A percentile compares a stretch with the other conserved stretches of the same genome.
phyloP scores from a whole-genome alignment of 2,113 vertebrate genomes.

The Camelus dromedarius region DNA sequence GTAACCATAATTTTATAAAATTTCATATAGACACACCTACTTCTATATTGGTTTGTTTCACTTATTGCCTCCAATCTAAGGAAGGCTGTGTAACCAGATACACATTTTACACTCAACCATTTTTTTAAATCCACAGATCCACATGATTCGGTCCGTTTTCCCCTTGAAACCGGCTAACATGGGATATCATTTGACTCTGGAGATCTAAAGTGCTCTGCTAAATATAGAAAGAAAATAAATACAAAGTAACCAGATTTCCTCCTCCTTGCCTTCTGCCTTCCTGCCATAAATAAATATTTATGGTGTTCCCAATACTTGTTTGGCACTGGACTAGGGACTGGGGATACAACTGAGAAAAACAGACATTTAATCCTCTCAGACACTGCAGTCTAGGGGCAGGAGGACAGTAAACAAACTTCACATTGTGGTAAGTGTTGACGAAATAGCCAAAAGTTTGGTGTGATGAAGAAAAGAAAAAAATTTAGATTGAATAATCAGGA shows the following conservation, averaged over 20 bases:
- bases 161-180: background rate
- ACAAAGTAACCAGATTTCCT: background rate
- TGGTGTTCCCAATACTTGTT: background rate
- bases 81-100: background rate
- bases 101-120: background rate
- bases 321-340: background rate
- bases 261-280: background rate
- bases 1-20: background rate
- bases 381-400: background rate
- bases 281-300: constrained; percentile 8
- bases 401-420: background rate
- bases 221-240: background rate
- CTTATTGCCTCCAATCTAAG: background rate
- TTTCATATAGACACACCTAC: background rate
- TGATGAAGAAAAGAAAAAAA: background rate
- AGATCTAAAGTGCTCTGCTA: background rate
- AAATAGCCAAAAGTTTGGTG: background rate
- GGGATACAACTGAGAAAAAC: background rate
- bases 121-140: background rate
- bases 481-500: background rate
- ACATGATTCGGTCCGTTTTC: background rate
- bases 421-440: background rate
- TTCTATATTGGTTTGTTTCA: background rate
- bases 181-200: background rate
- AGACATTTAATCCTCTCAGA: background rate